Evolutionary conservation across 37 sponge, comb jelly and placozoan species (phyloP).

Genomic region (Tethya wilhelma): DNA sequence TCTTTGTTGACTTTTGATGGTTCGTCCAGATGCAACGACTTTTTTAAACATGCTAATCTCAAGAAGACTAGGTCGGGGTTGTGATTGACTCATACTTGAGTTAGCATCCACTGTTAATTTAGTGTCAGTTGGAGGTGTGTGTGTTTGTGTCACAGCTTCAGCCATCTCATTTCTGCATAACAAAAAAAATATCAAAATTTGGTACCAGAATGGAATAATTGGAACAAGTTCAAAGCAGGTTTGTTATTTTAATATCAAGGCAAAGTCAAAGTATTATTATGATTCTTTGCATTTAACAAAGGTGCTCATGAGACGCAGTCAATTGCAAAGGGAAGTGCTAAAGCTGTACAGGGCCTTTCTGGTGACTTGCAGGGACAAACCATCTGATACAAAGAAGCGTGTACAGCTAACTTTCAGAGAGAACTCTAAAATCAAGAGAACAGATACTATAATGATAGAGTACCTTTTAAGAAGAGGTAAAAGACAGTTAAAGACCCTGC

Average conservation of each 20-base stretch:
- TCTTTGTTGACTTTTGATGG: conserved; percentile 80
- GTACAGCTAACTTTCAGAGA: conserved; percentile 42
- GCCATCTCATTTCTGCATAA: too few relatives aligned
- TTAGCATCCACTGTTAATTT: too few relatives aligned
- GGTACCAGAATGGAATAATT: too few relatives aligned
- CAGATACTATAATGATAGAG: conserved; percentile 40
- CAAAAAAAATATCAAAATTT: too few relatives aligned
- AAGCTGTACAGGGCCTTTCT: conserved; percentile 64
- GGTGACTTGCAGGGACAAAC: conserved; percentile 26
- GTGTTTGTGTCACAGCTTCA: too few relatives aligned
- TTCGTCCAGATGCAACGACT: conserved; percentile 37
- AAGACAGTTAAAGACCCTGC: conserved; percentile 48
- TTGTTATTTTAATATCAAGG: too few relatives aligned
- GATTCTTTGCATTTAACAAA: too few relatives aligned
- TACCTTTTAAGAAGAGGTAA: conserved; percentile 52
- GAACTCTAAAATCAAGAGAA: conserved; percentile 36
- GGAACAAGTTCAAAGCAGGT: too few relatives aligned
- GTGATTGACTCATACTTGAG: too few relatives aligned
- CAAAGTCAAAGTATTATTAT: too few relatives aligned
- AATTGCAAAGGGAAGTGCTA: conserved; percentile 68
- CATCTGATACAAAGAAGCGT: conserved; percentile 18
- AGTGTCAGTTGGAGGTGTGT: too few relatives aligned
- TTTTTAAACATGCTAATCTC: conserved; percentile 43
- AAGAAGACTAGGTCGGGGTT: too few relatives aligned
- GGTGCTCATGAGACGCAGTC: conserved; percentile 35